Percentiles rank a stretch among this genome's conserved stretches.
Conservation (phyloP, 1,140 invertebrate genomes). For the Heliothis subflexa region DNA sequence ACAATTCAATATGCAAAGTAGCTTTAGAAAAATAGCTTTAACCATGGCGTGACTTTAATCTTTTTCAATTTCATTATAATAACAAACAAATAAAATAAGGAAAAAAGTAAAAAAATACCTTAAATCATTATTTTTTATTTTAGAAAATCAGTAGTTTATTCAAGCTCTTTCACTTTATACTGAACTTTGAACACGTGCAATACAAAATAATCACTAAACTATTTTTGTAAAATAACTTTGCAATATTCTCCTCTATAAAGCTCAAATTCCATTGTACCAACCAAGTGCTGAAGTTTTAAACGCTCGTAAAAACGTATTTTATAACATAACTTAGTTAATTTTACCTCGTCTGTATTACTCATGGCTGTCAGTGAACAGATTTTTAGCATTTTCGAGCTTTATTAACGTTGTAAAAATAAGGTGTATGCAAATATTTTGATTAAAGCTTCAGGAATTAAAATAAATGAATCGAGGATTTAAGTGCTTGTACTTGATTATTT, state of each 20-base stretch:
- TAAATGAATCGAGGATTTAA: not conserved
- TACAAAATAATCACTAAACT: too few species aligned
- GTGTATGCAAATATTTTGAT: slow-evolving; percentile 35
- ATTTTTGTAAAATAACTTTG: too few species aligned
- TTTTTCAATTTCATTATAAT: too few species aligned
- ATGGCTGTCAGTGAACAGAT: slow-evolving; percentile 14
- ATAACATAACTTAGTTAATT: slow-evolving; percentile 49
- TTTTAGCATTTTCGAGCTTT: slow-evolving; percentile 20
- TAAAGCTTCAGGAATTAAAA: not conserved
- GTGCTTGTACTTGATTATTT: not conserved
- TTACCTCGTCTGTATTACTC: slow-evolving; percentile 24
- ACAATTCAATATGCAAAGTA: too few species aligned
- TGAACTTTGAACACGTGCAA: too few species aligned
- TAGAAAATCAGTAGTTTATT: too few species aligned
- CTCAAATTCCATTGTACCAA: slow-evolving; percentile 2
- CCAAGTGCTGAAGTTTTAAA: slow-evolving; percentile 40
- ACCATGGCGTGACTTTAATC: too few species aligned
- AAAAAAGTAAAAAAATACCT: too few species aligned
- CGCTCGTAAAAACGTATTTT: slow-evolving; percentile 48
- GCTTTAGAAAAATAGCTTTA: too few species aligned
- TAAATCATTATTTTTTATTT: too few species aligned
- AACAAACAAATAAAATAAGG: too few species aligned
- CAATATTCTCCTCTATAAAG: not conserved
- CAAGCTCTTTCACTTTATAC: too few species aligned
- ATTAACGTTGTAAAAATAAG: slow-evolving; percentile 19